phyloP scores from a whole-genome alignment of 2,888 invertebrate species.

The Hoplodrina blanda region DNA sequence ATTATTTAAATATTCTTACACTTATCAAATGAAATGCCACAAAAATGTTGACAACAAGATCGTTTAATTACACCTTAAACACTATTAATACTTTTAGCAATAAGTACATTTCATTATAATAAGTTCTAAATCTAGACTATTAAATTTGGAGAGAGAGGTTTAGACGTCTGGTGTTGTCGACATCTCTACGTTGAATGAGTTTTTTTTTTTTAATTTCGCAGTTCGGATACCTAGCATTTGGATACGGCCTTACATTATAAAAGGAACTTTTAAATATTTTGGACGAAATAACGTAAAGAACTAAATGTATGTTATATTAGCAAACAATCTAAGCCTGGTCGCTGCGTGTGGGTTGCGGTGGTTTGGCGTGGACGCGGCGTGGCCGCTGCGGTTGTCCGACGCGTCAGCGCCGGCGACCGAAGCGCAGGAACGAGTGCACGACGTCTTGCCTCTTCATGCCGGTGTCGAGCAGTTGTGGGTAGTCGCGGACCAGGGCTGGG shows the following conservation, averaged over 20 bases:
- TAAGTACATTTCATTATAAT: constrained; percentile 79
- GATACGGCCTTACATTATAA: constrained; percentile 60
- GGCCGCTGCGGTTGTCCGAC: constrained; percentile 61
- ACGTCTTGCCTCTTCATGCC: constrained; percentile 96
- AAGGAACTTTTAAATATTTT: constrained; percentile 82
- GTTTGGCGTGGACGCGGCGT: constrained; percentile 59
- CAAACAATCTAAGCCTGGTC: constrained; percentile 68
- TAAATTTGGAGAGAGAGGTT: constrained; percentile 84
- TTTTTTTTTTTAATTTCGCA: constrained; percentile 64
- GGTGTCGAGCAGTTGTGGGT: constrained; percentile 91
- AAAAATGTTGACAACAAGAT: constrained; percentile 87
- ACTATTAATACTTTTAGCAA: constrained; percentile 84
- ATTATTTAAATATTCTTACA: constrained; percentile 80
- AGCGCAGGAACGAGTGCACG: constrained; percentile 97
- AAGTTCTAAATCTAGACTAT: constrained; percentile 72
- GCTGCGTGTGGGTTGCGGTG: constrained; percentile 62
- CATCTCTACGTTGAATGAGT: constrained; percentile 53
- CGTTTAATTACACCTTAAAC: constrained; percentile 77
- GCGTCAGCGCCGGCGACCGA: constrained; percentile 94
- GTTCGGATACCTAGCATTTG: constrained; percentile 72
- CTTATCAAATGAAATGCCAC: constrained; percentile 85
- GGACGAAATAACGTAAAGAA: constrained; percentile 81
- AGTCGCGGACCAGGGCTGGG: constrained; percentile 87
- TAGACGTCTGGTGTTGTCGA: constrained; percentile 67
- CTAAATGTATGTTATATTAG: constrained; percentile 61